These are phyloP conservation scores for Chroicocephalus ridibundus DNA, from an alignment of 2,113 vertebrate species.

Conservation along the genomic window DNA sequence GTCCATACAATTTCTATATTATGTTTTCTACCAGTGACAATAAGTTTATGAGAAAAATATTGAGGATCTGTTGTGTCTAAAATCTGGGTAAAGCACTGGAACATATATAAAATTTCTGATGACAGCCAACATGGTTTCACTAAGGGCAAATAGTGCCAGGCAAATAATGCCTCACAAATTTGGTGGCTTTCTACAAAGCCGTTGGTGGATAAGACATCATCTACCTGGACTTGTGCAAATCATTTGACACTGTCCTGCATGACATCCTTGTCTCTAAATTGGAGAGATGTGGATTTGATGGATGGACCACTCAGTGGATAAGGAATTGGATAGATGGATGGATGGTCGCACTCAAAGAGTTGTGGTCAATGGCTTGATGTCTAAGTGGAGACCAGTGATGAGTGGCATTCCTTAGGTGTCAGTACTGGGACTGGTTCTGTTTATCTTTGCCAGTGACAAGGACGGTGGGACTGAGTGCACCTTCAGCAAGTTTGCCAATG, in stretches of 20 bases:
- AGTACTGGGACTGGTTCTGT: not conserved
- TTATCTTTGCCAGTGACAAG: not conserved
- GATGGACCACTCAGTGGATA: not conserved
- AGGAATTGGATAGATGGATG: not conserved
- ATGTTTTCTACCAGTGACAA: not conserved
- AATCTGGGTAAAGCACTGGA: not conserved
- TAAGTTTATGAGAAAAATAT: not conserved
- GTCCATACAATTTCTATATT: not conserved
- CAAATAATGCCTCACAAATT: not conserved
- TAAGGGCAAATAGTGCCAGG: not conserved
- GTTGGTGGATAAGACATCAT: not conserved
- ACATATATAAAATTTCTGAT: not conserved
- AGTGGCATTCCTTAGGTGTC: not conserved
- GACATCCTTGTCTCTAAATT: not conserved
- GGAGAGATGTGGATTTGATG: not conserved
- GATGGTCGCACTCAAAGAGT: not conserved
- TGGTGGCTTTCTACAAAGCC: not conserved
- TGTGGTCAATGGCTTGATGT: no score
- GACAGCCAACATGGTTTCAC: not conserved
- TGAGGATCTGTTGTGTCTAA: slow-evolving; percentile 12
- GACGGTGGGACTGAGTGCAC: not conserved
- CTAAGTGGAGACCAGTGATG: not conserved
- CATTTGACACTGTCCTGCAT: not conserved
- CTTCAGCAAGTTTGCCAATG: not conserved
- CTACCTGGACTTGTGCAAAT: not conserved